Evolutionary conservation across 2,888 invertebrate genomes (phyloP), one percentile per base, ranked within the genome.

Genomic region (Sisyra nigra): DNA sequence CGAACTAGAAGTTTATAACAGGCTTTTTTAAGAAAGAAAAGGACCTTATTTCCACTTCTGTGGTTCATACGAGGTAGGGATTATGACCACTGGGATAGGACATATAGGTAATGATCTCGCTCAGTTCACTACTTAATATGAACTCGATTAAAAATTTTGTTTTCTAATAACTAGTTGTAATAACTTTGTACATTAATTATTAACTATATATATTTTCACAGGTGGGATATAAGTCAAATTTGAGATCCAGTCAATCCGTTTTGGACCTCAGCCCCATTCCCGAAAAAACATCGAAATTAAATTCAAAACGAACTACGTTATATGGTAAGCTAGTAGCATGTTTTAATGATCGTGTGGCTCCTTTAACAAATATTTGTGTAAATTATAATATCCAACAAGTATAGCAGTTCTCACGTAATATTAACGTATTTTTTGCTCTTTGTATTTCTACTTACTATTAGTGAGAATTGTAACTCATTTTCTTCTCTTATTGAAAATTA

Each of bases 211-310:
- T 6, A 37, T 17, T 36, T 30, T 17, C 11, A 44, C 56, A 83
- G 83, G 80, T 83, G 52, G 82, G 83, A 45, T 79, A 79, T 60
- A 72, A 80, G 47, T 83, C 85, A 33, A 82, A 76, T 48, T 63
- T 91, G 46, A 84, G 84, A 56, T 76, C 81, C 52, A 88, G 87
- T 58, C 87, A 88, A 59, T 88, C 87, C 46, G 87, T 86, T 47
- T 81, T 81, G 49, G 89, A 89, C 57, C 68, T 89, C 18, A 86
- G 84, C 50, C 78, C 83, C 57, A 74, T 71, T 44, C 71, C 72
- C 7, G 71, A 72, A 53, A 67, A 65, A 48, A 58, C 60, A 50
- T 55, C 61, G 55, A 46, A 51, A 48, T 32, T 48, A 52, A 40
- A 49, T 47, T 38, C 45, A 43, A 45, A 46, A 47, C 46, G 41